A percentile compares a stretch with the other conserved stretches of the same genome.
Evolutionary conservation across 2,888 invertebrate genomes (phyloP).

Genomic region (Tholera decimalis): DNA sequence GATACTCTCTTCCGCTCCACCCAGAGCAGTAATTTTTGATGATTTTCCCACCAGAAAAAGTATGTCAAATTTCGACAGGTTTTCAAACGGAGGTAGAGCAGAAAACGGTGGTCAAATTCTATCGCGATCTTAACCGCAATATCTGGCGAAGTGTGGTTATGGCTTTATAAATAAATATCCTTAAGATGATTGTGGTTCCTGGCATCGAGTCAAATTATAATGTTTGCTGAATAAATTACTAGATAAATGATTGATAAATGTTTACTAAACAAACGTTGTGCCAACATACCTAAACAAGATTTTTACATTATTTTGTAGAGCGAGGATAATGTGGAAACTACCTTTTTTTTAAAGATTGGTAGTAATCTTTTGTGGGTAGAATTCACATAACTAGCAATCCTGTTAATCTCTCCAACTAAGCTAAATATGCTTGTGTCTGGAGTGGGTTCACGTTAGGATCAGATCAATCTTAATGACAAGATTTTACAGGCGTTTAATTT

Average conservation of each 20-base stretch:
- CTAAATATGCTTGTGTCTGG: too few species aligned
- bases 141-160: neutral
- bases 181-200: constrained; percentile 24
- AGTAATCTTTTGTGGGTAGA: too few species aligned
- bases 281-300: constrained; percentile 35
- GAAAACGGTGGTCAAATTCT: too few species aligned
- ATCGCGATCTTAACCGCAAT: neutral
- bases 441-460: too few species aligned
- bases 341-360: too few species aligned
- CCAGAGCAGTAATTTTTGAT: too few species aligned
- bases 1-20: too few species aligned
- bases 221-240: constrained; percentile 9
- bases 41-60: too few species aligned
- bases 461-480: constrained; percentile 1
- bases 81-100: too few species aligned
- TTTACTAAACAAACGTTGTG: constrained; percentile 35
- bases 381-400: too few species aligned
- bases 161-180: constrained; percentile 12
- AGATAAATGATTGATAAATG: constrained; percentile 20
- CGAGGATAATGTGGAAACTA: constrained; percentile 2
- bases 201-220: constrained; percentile 15
- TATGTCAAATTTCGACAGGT: too few species aligned
- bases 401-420: too few species aligned
- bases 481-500: neutral
- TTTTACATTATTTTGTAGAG: constrained; percentile 4